A percentile compares a stretch with the other conserved stretches of the same genome.
phyloP scores from a whole-genome alignment of 2,797 vertebrate species.

The Hozukius guyotensis region DNA sequence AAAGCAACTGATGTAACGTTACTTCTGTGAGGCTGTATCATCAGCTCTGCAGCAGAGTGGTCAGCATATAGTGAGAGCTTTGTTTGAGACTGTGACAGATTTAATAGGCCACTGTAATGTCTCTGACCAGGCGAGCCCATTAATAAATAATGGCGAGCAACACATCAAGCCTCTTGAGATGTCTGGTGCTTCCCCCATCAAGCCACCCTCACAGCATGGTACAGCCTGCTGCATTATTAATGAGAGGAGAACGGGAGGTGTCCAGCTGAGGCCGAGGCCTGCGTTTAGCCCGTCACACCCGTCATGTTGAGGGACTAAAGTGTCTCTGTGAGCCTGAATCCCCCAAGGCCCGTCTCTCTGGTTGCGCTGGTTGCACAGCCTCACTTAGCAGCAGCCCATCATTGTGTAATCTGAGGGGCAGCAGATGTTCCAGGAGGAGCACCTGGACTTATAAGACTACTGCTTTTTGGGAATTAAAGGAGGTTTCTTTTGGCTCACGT shows the following conservation, averaged over 20 bases:
- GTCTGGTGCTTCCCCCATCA: constrained; percentile 46
- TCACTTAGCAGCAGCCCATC: constrained; percentile 28
- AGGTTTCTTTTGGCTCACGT: constrained; percentile 10
- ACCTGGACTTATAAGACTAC: constrained; percentile 28
- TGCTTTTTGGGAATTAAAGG: constrained; percentile 9
- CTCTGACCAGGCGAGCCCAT: constrained; percentile 30
- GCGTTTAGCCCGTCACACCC: constrained; percentile 17
- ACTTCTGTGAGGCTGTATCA: neutral
- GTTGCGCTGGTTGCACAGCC: neutral
- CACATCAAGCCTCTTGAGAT: constrained; percentile 42
- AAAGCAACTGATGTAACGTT: neutral
- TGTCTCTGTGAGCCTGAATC: constrained; percentile 31
- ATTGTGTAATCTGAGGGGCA: constrained; percentile 40
- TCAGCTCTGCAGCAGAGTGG: neutral
- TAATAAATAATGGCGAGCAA: constrained; percentile 50
- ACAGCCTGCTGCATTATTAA: constrained; percentile 53
- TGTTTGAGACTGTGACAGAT: constrained; percentile 19
- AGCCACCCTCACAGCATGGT: constrained; percentile 26
- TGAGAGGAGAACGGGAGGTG: constrained; percentile 8
- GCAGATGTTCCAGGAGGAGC: constrained; percentile 44
- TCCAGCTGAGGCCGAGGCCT: constrained; percentile 46
- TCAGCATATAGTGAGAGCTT: neutral
- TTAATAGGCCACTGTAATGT: constrained; percentile 27
- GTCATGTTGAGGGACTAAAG: constrained; percentile 14
- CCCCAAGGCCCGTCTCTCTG: constrained; percentile 28